Evolutionary conservation across 2,797 vertebrate genomes (phyloP).

Genomic region (Tadarida brasiliensis): DNA sequence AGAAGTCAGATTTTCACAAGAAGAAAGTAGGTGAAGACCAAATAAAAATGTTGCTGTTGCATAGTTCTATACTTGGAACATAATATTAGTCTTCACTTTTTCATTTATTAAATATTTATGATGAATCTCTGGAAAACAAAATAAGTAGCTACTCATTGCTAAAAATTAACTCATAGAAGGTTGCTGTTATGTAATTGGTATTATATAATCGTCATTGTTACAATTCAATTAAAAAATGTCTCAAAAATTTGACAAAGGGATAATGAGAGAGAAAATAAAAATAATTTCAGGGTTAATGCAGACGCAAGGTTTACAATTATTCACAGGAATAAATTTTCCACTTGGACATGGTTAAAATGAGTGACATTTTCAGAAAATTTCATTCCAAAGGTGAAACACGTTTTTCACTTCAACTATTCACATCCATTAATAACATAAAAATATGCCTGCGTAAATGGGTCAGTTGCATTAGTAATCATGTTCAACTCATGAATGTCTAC

Average conservation of each 20-base stretch:
- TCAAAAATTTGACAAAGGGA: not conserved
- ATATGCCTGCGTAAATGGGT: rapidly evolving
- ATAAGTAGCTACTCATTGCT: not conserved
- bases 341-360: not conserved
- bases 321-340: not conserved
- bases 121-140: conserved; percentile 2
- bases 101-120: conserved; percentile 73
- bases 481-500: not conserved
- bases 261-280: not conserved
- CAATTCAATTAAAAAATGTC: conserved; percentile 19
- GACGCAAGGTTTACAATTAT: not conserved
- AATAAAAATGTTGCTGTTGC: conserved; percentile 11
- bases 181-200: not conserved
- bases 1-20: not conserved
- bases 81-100: conserved; percentile 59
- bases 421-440: not conserved
- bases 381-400: not conserved
- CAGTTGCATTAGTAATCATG: not conserved
- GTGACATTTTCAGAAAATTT: not conserved
- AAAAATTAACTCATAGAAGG: conserved; percentile 41
- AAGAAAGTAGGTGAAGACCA: not conserved
- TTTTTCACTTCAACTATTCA: not conserved
- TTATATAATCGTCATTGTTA: not conserved
- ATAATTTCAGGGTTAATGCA: conserved; percentile 41
- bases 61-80: not conserved